Percentiles rank a stretch among this genome's conserved stretches.
phyloP scores from a whole-genome alignment of 2,888 invertebrate genomes.

The Plagodis dolabraria region DNA sequence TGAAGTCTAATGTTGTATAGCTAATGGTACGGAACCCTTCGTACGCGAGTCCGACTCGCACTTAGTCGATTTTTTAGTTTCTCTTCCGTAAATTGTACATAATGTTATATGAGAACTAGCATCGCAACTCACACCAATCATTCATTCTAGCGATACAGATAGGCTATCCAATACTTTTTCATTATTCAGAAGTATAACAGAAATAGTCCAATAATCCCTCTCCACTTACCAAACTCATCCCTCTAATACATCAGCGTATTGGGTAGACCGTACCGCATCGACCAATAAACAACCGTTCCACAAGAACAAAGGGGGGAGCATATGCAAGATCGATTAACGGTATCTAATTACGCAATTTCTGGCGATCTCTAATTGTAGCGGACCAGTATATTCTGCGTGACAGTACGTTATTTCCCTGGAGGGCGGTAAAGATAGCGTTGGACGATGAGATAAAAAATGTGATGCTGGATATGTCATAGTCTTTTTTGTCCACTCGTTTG shows the following conservation, averaged over 20 bases:
- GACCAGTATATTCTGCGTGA: constrained; percentile 81
- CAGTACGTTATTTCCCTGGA: constrained; percentile 82
- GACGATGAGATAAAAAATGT: constrained; percentile 56
- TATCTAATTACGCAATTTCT: constrained; percentile 83
- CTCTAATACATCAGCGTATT: constrained; percentile 12
- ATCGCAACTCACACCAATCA: too few species aligned
- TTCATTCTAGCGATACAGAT: too few species aligned
- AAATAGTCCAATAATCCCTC: constrained; percentile 1
- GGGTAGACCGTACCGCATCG: constrained; percentile 5
- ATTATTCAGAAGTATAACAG: neutral
- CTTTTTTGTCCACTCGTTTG: neutral
- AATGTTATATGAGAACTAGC: too few species aligned
- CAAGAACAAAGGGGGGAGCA: constrained; percentile 58
- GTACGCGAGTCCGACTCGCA: too few species aligned
- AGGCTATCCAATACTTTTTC: neutral
- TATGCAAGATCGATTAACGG: constrained; percentile 80
- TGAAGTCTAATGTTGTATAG: too few species aligned
- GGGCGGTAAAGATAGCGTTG: constrained; percentile 81
- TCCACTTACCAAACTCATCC: neutral
- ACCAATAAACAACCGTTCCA: constrained; percentile 26
- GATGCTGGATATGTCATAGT: constrained; percentile 44
- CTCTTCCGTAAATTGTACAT: too few species aligned
- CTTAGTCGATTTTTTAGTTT: too few species aligned
- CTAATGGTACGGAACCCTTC: too few species aligned
- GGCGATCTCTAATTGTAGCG: constrained; percentile 82